Evolutionary conservation across 1,140 invertebrate genomes (phyloP).

Genomic region (Lerema accius): DNA sequence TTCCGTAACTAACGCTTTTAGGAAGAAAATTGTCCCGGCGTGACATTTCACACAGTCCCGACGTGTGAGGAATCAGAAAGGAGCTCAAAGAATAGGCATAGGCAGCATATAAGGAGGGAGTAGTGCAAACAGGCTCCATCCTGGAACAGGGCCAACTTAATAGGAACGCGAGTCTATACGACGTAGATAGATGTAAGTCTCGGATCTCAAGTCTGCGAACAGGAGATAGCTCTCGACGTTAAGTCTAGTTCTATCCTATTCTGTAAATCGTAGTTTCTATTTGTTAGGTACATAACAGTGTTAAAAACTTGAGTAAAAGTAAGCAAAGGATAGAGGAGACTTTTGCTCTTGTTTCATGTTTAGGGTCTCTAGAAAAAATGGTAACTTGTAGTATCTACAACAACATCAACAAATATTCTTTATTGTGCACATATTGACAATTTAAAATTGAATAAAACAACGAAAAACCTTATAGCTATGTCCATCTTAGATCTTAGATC

Average conservation of each 20-base stretch:
- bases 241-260: background rate
- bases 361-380: no score
- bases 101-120: background rate
- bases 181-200: background rate
- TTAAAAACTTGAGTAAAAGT: background rate
- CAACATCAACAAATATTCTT: no score
- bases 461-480: no score
- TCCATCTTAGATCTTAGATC: no score
- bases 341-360: no score
- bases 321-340: no score
- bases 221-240: constrained; percentile 13
- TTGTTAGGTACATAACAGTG: background rate
- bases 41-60: background rate
- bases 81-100: constrained; percentile 1
- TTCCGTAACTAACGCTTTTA: no score
- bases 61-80: background rate
- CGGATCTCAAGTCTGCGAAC: constrained; percentile 13
- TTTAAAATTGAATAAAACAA: no score
- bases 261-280: background rate
- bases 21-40: no score
- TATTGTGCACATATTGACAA: no score
- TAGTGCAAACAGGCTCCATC: constrained; percentile 11
- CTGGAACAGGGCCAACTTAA: constrained; percentile 30
- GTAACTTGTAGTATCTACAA: no score
- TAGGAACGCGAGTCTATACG: constrained; percentile 2